These are phyloP conservation scores for Centropus bengalensis DNA, from an alignment of 2,113 vertebrate species.

Conservation along the genomic window DNA sequence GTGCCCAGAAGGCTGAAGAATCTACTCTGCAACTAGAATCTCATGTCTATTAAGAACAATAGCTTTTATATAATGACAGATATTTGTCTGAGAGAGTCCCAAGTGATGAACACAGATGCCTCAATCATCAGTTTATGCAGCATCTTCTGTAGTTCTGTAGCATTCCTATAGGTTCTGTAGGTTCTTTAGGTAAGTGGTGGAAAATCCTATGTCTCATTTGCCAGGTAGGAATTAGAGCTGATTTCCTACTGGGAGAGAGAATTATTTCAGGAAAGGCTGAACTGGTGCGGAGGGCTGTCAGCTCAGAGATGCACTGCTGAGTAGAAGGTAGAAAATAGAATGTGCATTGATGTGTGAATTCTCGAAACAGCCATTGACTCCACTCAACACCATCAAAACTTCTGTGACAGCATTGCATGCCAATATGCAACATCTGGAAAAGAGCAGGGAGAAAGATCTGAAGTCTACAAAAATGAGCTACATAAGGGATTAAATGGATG, in stretches of 20 bases:
- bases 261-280: background rate
- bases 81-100: background rate
- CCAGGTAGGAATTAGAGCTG: background rate
- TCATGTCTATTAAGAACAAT: background rate
- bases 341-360: background rate
- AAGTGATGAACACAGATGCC: background rate
- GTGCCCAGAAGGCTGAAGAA: background rate
- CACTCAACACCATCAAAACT: background rate
- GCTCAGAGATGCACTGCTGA: background rate
- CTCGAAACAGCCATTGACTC: background rate
- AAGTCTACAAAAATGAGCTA: background rate
- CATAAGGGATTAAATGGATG: background rate
- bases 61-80: background rate
- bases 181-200: background rate
- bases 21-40: background rate
- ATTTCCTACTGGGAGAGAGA: background rate
- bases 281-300: background rate
- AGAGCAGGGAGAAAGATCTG: background rate
- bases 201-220: accelerated
- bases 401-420: background rate
- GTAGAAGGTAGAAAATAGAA: background rate
- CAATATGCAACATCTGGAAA: background rate
- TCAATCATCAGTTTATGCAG: background rate
- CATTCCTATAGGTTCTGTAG: background rate
- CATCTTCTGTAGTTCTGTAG: background rate